These are phyloP conservation scores for Chlorodrepanis virens DNA, from an alignment of 2,113 vertebrate species.

Conservation along the genomic window DNA sequence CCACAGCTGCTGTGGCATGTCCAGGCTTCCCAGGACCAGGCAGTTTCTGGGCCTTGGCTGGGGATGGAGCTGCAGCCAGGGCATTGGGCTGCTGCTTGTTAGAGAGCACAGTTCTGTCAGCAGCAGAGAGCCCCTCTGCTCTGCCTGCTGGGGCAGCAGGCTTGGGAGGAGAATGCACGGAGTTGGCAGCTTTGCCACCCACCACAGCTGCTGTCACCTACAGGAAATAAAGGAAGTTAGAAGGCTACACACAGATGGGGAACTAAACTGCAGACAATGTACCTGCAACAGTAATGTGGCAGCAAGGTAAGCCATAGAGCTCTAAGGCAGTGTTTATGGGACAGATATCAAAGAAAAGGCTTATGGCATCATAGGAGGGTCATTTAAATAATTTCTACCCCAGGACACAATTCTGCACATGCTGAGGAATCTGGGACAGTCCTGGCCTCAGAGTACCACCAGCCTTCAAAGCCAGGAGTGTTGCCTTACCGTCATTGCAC, in stretches of 20 bases:
- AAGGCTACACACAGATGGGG: background rate
- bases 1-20: background rate
- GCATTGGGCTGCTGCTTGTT: background rate
- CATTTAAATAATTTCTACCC: background rate
- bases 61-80: background rate
- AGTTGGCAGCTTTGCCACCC: slow-evolving; percentile 46
- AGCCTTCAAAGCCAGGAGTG: background rate
- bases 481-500: background rate
- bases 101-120: background rate
- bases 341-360: background rate
- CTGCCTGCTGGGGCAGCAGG: background rate
- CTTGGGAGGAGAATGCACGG: slow-evolving; percentile 16
- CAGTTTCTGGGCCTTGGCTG: background rate
- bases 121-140: background rate
- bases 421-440: background rate
- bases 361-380: background rate
- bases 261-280: background rate
- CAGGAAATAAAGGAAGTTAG: background rate
- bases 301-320: background rate
- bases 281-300: background rate
- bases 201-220: slow-evolving; percentile 54
- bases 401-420: background rate
- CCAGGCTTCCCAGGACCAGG: background rate
- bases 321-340: background rate
- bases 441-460: background rate